These are phyloP conservation scores for Macroglossus sobrinus DNA, from an alignment of 2,113 vertebrate genomes.

Conservation along the genomic window DNA sequence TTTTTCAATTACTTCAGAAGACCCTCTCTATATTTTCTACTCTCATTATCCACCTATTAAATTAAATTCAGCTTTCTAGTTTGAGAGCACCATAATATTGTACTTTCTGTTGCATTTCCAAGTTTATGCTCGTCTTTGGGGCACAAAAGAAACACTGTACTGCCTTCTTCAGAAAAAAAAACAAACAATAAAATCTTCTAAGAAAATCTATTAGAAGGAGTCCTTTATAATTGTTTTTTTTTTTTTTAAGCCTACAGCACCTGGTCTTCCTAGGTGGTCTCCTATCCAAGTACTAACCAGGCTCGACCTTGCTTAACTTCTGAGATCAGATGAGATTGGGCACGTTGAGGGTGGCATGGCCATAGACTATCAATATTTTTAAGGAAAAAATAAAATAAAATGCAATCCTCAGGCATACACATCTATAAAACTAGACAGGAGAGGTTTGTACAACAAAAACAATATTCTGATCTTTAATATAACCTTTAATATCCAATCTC, in stretches of 20 bases:
- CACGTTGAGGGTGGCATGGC: too few relatives aligned
- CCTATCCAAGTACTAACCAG: too few relatives aligned
- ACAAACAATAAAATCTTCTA: slow-evolving; percentile 8
- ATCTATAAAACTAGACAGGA: not conserved
- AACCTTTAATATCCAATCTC: not conserved
- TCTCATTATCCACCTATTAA: not conserved
- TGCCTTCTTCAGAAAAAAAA: not conserved
- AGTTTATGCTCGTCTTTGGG: not conserved
- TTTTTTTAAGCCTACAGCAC: too few relatives aligned
- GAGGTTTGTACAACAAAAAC: not conserved
- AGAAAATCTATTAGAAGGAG: not conserved
- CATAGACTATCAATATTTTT: not conserved
- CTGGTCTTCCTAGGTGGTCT: too few relatives aligned
- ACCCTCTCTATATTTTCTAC: not conserved
- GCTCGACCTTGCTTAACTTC: too few relatives aligned
- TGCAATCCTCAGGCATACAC: not conserved
- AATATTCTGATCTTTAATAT: not conserved
- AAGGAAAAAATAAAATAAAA: slow-evolving; percentile 22
- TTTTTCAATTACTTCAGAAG: not conserved
- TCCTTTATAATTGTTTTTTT: not conserved
- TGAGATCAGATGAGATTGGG: too few relatives aligned
- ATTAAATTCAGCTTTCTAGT: not conserved
- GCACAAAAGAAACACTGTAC: not conserved
- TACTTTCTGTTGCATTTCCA: not conserved
- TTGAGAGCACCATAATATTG: not conserved